Base-by-base conservation (phyloP, 2,888 invertebrate species). In the Tachina fera region DNA sequence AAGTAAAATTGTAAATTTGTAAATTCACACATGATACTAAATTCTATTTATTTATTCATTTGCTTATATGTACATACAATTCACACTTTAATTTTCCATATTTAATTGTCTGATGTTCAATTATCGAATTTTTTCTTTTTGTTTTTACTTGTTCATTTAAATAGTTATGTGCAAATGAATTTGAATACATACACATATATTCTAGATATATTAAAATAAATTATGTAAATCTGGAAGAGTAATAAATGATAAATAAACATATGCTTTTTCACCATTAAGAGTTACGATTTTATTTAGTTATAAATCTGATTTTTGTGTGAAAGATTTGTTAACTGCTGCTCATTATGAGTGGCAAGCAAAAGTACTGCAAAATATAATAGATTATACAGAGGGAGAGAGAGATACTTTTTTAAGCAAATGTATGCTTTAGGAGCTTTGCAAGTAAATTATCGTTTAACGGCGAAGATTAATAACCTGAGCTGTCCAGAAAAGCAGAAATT, bases 401-500 rank as follows among this genome's bases (percentile, higher is more conserved):
- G 9, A 49, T 31, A 22, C 9, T 9, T 45, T 43, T n/a, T 63
- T 49, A 6, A 60, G 58, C 60, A 71, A 76, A 76, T 68, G 68
- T 76, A 80, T 68, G 79, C 83, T 80, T 49, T 75, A 53, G 72
- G 75, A 72, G 43, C 41, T 13, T 67, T 53, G n/a, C 49, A 41
- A 67, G 39, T 51, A 39, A 51, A 45, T 75, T 68, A 53, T 22
- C 75, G 53, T 76, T 79, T 61, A 45, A 47, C 47, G 60, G 53
- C 31, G 79, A 86, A 76, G 83, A 86, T 86, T 86, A 80, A 86
- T 86, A 86, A 86, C 86, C 86, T 72, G 72, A 67, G 56, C 72
- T 86, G 86, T 83, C 79, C 76, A 5, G 56, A 43, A 61, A 76
- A 86, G 79, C 53, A 76, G 61, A 86, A 75, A 71, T 86, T 51